Evolutionary conservation across 2,888 invertebrate species (phyloP), one percentile per base, ranked within the genome.

Genomic region (Aporophyla nigra): DNA sequence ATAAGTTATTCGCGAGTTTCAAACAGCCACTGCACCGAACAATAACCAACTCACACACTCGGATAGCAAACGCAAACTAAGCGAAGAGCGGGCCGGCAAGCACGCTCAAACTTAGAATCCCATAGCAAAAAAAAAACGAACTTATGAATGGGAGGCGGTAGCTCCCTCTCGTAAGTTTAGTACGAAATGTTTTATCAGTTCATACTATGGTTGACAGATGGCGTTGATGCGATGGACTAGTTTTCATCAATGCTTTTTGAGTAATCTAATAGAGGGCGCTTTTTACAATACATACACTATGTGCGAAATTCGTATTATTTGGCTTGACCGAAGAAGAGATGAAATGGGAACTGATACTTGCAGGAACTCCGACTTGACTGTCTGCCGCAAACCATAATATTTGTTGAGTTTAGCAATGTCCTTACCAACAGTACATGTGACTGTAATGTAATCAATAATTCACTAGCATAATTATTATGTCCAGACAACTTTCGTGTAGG

Each of bases 1-100:
- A 90, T 92, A 94, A 95, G 94, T 95, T 95, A 91, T 92, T 87
- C 96, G 95, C 94, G 95, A 94, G 93, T 93, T 93, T 88, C 76
- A 74, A 88, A 91, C 87, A 86, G 85, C 79, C 90, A 91, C 91
- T 85, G 82, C 80, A 86, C 87, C 72, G 85, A 81, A 82, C 82
- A 88, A 89, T 76, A 88, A 86, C 87, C 91, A 80, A 90, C 93
- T 85, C 80, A 79, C 88, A 80, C 92, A 74, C 85, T 82, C 92
- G 83, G 89, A 87, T 76, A 88, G 89, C 93, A 93, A 93, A 93
- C 90, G 90, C 93, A 93, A 93, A 95, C 95, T 95, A 92, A 81
- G 67, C 70, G 54, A 74, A 67, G 66, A 56, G 74, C 68, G 71
- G 62, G 74, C 69, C 67, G 78, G 78, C 78, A 81, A 9, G 78